phyloP scores from a whole-genome alignment of 2,113 vertebrate species.

The Tretioscincus oriximinensis region DNA sequence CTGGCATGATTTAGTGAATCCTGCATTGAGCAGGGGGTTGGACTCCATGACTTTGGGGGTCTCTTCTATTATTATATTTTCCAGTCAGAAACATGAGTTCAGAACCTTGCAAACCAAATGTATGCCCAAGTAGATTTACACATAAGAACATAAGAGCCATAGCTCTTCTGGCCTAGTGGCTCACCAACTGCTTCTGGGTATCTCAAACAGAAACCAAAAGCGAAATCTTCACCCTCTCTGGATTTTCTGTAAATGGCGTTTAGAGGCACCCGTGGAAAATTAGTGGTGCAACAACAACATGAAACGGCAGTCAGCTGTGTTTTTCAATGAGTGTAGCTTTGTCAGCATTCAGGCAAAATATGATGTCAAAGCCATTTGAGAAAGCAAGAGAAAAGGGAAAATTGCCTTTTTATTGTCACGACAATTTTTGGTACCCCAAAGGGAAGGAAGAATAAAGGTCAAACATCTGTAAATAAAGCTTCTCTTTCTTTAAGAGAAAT shows the following conservation, averaged over 20 bases:
- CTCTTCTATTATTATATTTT: no score
- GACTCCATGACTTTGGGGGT: not conserved
- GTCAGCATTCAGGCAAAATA: not conserved
- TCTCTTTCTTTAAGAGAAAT: constrained; percentile 10
- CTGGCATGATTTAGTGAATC: no score
- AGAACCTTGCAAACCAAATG: not conserved
- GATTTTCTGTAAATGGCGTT: no score
- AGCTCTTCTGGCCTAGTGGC: no score
- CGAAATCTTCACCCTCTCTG: no score
- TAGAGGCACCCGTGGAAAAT: no score
- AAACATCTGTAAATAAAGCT: not conserved
- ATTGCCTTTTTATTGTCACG: not conserved
- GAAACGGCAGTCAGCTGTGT: no score
- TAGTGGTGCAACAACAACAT: no score
- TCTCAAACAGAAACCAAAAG: no score
- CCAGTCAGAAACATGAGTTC: not conserved
- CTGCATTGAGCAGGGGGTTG: not conserved
- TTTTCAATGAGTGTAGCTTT: not conserved
- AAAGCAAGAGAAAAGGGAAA: no score
- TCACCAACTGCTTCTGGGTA: no score
- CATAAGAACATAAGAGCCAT: no score
- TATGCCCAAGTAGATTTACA: not conserved
- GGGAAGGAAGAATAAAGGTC: not conserved
- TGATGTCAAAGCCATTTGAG: not conserved
- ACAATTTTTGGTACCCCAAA: not conserved